Evolutionary conservation across 1,140 invertebrate species (phyloP), one percentile per base, ranked within the genome.

Genomic region (Bombyx mandarina): DNA sequence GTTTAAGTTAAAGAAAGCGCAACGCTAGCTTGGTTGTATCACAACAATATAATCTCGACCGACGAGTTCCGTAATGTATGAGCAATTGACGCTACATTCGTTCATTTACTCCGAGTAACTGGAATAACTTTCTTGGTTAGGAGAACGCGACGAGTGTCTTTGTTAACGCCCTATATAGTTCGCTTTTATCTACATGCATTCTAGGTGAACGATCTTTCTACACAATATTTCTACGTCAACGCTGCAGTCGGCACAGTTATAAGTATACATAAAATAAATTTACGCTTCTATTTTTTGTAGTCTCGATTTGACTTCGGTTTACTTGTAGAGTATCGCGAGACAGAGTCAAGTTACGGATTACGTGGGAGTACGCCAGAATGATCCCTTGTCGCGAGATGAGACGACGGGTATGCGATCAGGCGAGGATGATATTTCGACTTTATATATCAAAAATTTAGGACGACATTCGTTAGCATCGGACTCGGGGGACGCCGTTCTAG

Each of bases 361-460:
- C 68, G 69, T 70, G 71, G 61, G 64, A 73, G 70, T 75, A 67
- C 67, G 63, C 54, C 52, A 61, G 58, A 77, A 75, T 70, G 61
- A 71, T 81, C 60, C 62, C 65, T 58, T 72, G 65, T 67, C 75
- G 68, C 59, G 67, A 71, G 67, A 71, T 67, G 75, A 67, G 64
- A 72, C 72, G 75, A 73, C 8, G 26, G 50, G 66, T 70, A 71
- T 63, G 60, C 62, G 65, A 71, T 75, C 62, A 60, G 59, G 64
- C 56, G 71, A 67, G 67, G 76, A 44, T 60, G 66, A 65, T 80
- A 77, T 81, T 79, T 80, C 67, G 69, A 82, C 80, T 77, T 73
- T 82, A 82, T 73, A 75, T 76, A 81, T 82, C 66, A 82, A 82
- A 83, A 81, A 81, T 82, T 82, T 85, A 85, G 78, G 69, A 72